Base-by-base conservation (phyloP, 2,797 vertebrate genomes). In the Phoeniculus purpureus region DNA sequence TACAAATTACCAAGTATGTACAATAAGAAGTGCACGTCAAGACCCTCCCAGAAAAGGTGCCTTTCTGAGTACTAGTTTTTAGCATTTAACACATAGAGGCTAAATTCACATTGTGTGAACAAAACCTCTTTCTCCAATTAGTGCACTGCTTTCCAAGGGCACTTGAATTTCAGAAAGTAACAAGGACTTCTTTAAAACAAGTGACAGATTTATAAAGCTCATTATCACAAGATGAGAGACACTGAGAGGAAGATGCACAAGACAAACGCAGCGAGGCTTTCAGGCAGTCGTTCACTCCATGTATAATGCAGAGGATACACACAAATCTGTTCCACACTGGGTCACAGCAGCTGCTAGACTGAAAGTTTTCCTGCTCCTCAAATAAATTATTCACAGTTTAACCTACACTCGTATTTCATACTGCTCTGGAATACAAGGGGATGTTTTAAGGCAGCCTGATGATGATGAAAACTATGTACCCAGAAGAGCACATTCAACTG, bases 211-310 rank as follows among this genome's bases (percentile, higher is more conserved):
- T n/a, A 32, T 40, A 50, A 66, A 85, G 37, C 20, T 66, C 72
- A 78, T 81, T 75, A 83, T 23, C 61, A 58, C 25, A 21, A 48
- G 23, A 85, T 56, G 29, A 92, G 92, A 91, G 81, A 55, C 52
- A 75, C 56, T 9, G 29, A 61, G 81, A 89, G 76, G n/a, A 51
- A 47, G 77, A 54, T 27, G 64, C 37, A 47, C 31, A 58, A 7
- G 40, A 31, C 31, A 64, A 43, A 34, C 26, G 0, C 0, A n/a
- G 54, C 21, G 9, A 16, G 31, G 29, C 40, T 74, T 67, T 45
- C 70, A 59, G 26, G 66, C 43, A 43, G 43, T 43, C 43, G 31
- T 17, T 70, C 74, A 47, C 67, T 50, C 76, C 19, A 8, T 6
- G 3, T 34, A 15, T 10, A 88, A 79, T 2, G 1, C 15, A 20